A percentile compares a stretch with the other conserved stretches of the same genome.
phyloP scores from a whole-genome alignment of 2,797 vertebrate species.

The Chromis chromis region DNA sequence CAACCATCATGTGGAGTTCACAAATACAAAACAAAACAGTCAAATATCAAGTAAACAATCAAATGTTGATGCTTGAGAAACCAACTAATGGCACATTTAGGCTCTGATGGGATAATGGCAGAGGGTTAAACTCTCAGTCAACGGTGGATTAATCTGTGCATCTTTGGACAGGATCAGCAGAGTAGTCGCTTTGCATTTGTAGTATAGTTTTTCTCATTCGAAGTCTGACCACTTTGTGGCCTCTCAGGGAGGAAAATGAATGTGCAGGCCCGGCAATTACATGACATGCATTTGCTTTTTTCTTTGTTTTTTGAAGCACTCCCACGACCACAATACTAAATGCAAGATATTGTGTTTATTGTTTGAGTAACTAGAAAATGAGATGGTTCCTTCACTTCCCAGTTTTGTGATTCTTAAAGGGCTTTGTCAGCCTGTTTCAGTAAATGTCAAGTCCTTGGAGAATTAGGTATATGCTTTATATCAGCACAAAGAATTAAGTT shows the following conservation, averaged over 20 bases:
- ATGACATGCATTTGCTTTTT: slow-evolving; percentile 66
- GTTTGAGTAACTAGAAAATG: slow-evolving; percentile 60
- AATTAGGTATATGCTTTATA: slow-evolving; percentile 2
- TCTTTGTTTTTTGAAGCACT: slow-evolving; percentile 57
- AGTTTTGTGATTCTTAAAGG: slow-evolving; percentile 42
- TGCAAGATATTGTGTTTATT: slow-evolving; percentile 65
- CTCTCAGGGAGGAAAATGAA: slow-evolving; percentile 33
- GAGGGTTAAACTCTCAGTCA: too few species aligned
- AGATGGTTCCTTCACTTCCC: slow-evolving; percentile 33
- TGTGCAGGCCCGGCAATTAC: slow-evolving; percentile 66
- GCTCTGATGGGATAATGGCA: background rate
- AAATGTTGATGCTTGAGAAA: background rate
- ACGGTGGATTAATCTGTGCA: background rate
- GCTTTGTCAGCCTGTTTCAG: slow-evolving; percentile 56
- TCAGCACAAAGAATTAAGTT: background rate
- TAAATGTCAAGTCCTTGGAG: slow-evolving; percentile 33
- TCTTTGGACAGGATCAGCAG: background rate
- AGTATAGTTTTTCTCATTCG: slow-evolving; percentile 25
- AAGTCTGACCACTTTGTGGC: slow-evolving; percentile 44
- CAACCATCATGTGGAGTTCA: background rate
- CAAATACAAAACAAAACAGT: background rate
- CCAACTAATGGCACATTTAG: background rate
- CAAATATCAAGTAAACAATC: background rate
- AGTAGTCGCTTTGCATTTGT: slow-evolving; percentile 31
- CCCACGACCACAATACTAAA: slow-evolving; percentile 41